phyloP scores from a whole-genome alignment of 1,140 invertebrate species.

The Artemia franciscana region DNA sequence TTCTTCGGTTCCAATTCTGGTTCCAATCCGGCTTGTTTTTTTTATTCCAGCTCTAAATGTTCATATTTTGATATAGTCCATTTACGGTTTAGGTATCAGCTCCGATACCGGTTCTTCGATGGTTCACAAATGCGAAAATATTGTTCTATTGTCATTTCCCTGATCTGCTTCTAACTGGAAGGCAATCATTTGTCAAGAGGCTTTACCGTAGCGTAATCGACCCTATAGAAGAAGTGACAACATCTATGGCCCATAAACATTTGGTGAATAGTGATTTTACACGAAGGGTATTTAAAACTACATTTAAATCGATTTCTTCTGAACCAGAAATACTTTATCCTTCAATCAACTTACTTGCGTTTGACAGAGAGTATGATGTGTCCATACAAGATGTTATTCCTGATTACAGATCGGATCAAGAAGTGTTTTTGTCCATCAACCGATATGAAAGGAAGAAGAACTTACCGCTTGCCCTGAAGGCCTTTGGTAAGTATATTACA shows the following conservation, averaged over 20 bases:
- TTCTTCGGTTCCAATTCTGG: too few relatives aligned
- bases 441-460: constrained; percentile 95
- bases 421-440: constrained; percentile 76
- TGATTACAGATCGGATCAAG: constrained; percentile 17
- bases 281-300: constrained; percentile 50
- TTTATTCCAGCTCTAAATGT: too few relatives aligned
- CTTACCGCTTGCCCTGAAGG: constrained; percentile 52
- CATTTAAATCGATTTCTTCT: constrained; percentile 44
- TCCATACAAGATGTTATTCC: constrained; percentile 22
- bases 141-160: constrained; percentile 97
- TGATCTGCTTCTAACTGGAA: constrained; percentile 58
- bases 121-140: constrained; percentile 35
- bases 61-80: neutral
- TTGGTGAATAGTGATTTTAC: constrained; percentile 90
- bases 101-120: constrained; percentile 54
- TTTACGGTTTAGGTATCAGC: constrained; percentile 35
- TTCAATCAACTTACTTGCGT: constrained; percentile 57
- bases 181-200: constrained; percentile 39
- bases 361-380: constrained; percentile 32
- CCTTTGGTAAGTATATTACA: constrained; percentile 38
- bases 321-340: constrained; percentile 74
- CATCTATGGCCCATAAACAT: constrained; percentile 32
- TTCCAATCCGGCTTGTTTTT: too few relatives aligned
- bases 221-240: constrained; percentile 73
- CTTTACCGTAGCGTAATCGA: constrained; percentile 74